Percentiles rank a stretch among this genome's conserved stretches.
These are phyloP conservation scores for Platycheirus albimanus DNA, from an alignment of 2,888 invertebrate genomes.

Conservation along the genomic window DNA sequence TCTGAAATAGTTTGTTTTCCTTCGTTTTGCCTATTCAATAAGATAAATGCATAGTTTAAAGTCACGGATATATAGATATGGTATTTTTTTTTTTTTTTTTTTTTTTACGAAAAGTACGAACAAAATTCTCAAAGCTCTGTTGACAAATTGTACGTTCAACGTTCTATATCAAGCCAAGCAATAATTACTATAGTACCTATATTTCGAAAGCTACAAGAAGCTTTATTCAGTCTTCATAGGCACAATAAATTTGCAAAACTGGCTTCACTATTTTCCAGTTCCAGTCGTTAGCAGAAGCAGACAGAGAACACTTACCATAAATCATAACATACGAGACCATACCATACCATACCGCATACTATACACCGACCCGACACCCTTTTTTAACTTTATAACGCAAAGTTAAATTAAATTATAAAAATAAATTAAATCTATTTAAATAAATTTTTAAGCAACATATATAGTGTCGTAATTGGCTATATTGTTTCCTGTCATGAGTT, in stretches of 20 bases:
- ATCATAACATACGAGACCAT: no score
- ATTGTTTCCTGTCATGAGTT: conserved; percentile 59
- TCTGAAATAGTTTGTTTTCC: conserved; percentile 1
- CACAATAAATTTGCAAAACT: conserved; percentile 62
- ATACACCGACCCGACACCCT: no score
- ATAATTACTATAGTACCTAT: conserved; percentile 33
- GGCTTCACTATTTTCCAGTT: conserved; percentile 59
- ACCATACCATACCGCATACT: background rate
- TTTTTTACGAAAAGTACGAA: no score
- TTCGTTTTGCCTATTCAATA: background rate
- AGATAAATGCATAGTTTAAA: conserved; percentile 42
- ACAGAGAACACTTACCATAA: conserved; percentile 32
- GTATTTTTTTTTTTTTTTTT: background rate
- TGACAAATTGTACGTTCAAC: conserved; percentile 35
- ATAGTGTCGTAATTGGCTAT: no score
- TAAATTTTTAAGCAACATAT: conserved; percentile 24
- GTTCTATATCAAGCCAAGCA: no score
- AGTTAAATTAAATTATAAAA: conserved; percentile 58
- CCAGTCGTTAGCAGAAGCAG: conserved; percentile 52
- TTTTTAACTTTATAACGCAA: conserved; percentile 14
- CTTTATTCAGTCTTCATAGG: conserved; percentile 43
- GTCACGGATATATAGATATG: conserved; percentile 13
- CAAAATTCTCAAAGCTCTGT: conserved; percentile 46
- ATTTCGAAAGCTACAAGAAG: conserved; percentile 47
- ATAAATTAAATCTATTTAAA: conserved; percentile 15